Percentiles rank a stretch among this genome's conserved stretches.
These are phyloP conservation scores for Bothrops jararaca DNA, from an alignment of 2,113 vertebrate species.

Conservation along the genomic window DNA sequence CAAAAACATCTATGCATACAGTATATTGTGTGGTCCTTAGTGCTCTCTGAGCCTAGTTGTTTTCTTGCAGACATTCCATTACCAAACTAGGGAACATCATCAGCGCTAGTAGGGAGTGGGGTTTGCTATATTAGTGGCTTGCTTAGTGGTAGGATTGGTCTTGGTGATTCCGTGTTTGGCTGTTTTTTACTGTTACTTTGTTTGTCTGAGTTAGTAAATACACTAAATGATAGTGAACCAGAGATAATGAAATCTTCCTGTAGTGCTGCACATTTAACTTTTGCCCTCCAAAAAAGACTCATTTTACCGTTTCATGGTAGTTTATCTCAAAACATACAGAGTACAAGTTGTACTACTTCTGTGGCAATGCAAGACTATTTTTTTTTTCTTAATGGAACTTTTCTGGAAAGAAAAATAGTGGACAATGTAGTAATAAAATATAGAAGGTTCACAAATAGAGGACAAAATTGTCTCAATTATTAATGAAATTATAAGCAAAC, in stretches of 20 bases:
- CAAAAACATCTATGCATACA: not conserved
- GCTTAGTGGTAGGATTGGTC: not conserved
- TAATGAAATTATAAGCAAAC: not conserved
- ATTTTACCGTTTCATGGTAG: not conserved
- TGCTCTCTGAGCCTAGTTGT: not conserved
- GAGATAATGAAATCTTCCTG: not conserved
- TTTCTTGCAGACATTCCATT: not conserved
- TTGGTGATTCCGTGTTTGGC: no score
- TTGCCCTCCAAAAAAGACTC: not conserved
- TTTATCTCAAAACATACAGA: not conserved
- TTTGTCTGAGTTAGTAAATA: no score
- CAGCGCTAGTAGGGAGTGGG: not conserved
- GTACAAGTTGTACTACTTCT: not conserved
- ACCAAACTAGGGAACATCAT: not conserved
- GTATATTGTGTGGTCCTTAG: not conserved
- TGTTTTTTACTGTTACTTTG: no score
- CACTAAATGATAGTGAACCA: not conserved
- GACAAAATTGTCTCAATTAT: not conserved
- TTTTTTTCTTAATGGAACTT: not conserved
- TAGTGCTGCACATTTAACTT: not conserved
- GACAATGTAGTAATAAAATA: not conserved
- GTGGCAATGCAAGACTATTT: not conserved
- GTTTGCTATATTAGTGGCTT: not conserved
- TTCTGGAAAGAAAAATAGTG: not conserved
- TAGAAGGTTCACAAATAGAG: not conserved